Base-by-base conservation (phyloP, 1,140 invertebrate species). In the Drosophila arawakana region DNA sequence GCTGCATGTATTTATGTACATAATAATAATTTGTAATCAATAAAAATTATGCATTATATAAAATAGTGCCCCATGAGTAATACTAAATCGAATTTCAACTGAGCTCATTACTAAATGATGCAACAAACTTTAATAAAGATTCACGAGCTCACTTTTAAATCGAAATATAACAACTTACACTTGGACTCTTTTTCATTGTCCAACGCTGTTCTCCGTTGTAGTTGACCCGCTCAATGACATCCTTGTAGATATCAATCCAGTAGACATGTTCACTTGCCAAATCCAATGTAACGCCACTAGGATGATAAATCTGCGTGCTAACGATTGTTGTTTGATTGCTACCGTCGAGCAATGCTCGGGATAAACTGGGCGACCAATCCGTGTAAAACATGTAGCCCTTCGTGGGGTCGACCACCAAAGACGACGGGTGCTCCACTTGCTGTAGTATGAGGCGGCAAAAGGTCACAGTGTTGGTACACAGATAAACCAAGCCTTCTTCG, bases 401-500 rank as follows among this genome's bases (percentile, higher is more conserved):
- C 2, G 94, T 94, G 2, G 97, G 97, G 94, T 98, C 97, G 11
- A 98, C 89, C 13, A 96, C 97, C 73, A 98, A 93, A 3, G 96
- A 96, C 76, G 95, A 93, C 11, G 96, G 96, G 90, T 96, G 96
- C 80, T 94, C 93, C 62, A 95, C 93, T 83, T 96, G 95, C 66
- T 98, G 93, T 21, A 98, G 93, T 50, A 95, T 83, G 67, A 96
- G 94, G 65, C 95, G 94, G 92, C 96, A 96, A 92, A 94, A 93
- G 61, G 92, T 92, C 90, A 96, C 93, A 35, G 93, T 93, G 76
- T 93, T 93, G 65, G 93, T 95, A 93, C 95, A 98, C 76, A 95
- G 93, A 93, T 95, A 96, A 81, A 97, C 94, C 92, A 95, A 93
- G 93, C 96, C 94, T 88, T 95, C 92, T 78, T 94, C 93, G 92